Conservation (phyloP, 2,797 vertebrate genomes). For the Dermochelys coriacea region DNA sequence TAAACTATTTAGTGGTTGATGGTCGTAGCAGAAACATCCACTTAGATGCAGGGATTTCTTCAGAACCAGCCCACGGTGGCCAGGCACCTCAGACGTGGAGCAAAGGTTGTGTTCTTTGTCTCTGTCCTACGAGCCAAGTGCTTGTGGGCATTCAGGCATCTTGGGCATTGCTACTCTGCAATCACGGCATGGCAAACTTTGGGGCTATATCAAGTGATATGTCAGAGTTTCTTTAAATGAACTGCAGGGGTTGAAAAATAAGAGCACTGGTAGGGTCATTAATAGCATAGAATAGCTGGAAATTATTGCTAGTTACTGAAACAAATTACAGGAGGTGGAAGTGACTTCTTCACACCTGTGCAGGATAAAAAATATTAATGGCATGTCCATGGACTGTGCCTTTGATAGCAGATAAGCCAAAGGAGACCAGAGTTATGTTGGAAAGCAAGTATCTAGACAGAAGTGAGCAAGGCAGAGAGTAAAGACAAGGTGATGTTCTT, state of each 20-base stretch:
- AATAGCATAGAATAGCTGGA: fast-evolving
- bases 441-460: neutral
- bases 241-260: neutral
- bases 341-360: slow-evolving; percentile 28
- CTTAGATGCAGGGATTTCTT: neutral
- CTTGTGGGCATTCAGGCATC: neutral
- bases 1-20: neutral
- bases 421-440: neutral
- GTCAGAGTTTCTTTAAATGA: neutral
- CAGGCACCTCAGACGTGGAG: neutral
- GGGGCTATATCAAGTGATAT: neutral
- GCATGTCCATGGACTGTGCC: neutral
- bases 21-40: neutral
- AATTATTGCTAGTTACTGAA: neutral
- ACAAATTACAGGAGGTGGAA: neutral
- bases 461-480: neutral
- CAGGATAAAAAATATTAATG: slow-evolving; percentile 36
- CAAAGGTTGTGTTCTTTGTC: neutral
- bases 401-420: neutral
- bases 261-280: neutral
- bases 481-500: neutral
- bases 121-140: neutral
- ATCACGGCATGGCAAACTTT: neutral
- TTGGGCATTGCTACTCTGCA: neutral
- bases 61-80: too few relatives aligned